Base-by-base conservation (phyloP, 2,113 vertebrate genomes). In the Herpailurus yagouaroundi region DNA sequence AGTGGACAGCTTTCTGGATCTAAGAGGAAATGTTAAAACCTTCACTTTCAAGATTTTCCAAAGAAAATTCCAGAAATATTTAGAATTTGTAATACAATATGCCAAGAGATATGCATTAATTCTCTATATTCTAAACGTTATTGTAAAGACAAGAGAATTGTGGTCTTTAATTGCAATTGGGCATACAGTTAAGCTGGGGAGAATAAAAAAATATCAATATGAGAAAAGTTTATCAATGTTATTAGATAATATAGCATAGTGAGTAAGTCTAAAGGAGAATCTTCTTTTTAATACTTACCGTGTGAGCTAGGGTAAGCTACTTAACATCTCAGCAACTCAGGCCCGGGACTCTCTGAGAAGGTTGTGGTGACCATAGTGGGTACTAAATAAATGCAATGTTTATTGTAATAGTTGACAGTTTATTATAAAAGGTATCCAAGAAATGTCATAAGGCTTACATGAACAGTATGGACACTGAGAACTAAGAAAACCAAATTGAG, bases 41-140 rank as follows among this genome's bases (percentile, higher is more conserved):
- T 85, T 73, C 14, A 95, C 45, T 97, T 68, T 55, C 16, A 93
- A 45, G 11, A 89, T 82, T 96, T 94, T 92, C 38, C 41, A 64
- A 94, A 94, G 52, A n/a, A 85, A 93, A 93, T 57, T 38, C 38
- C 91, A 98, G 33, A 96, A 95, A 36, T 60, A 1, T 50, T 91
- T 80, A 33, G 3, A 80, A 41, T 82, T 71, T 91, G 29, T 76
- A 76, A 83, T 60, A 73, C 21, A 88, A 87, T 80, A 95, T 82
- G 23, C 36, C n/a, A 93, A 89, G 1, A 97, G 80, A 71, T 96
- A 1, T 64, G 7, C 36, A 95, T 68, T 73, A 69, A 80, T 14
- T 95, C 11, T 64, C 25, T 74, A 16, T 71, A 92, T 76, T 88
- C 31, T 97, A 93, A 81, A 96, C 95, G 52, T 80, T 93, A 52